Base-by-base conservation (phyloP, 1,140 invertebrate species). In the Eumeta japonica region DNA sequence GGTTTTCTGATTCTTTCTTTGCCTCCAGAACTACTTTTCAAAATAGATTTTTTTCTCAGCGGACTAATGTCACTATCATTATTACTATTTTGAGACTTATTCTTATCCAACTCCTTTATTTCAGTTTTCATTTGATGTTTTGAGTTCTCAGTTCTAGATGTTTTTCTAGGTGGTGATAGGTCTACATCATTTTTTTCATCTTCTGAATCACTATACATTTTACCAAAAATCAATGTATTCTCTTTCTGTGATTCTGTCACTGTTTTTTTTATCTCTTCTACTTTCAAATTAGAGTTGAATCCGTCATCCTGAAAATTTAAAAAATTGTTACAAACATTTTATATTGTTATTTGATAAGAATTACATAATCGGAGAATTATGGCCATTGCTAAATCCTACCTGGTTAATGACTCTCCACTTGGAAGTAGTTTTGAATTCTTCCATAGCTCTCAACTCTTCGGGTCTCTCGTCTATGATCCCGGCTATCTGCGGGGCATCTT, bases 401-500 rank as follows among this genome's bases (percentile, higher is more conserved):
- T 75, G 59, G 47, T 50, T 70, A 13, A 89, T 74, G 28, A 85
- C 79, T 74, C 84, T 86, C 89, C 90, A 92, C 55, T 85, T 83
- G 39, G 80, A 80, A 35, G 70, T 78, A 37, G 64, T 74, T 41
- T 79, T 74, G 49, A 82, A 84, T 29, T 83, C 68, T 75, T 90
- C 79, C 43, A 82, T 53, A 48, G 81, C 70, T 52, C 77, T 78
- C 1, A 90, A 62, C 49, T 86, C 81, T 16, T 81, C 80, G 10
- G 85, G 87, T 48, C 89, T 78, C 29, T 96, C 92, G 68, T 96
- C 93, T 30, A 94, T 82, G 42, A 96, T 81, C 18, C 87, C 92
- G n/a, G 87, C 92, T 48, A 96, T 85, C 62, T 90, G 87, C 3
- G 93, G 93, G 0, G 87, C 89, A 75, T 94, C 89, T 57, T 96